A percentile compares a stretch with the other conserved stretches of the same genome.
Conservation (phyloP, 2,888 invertebrate genomes). For the Tridacna gigas region DNA sequence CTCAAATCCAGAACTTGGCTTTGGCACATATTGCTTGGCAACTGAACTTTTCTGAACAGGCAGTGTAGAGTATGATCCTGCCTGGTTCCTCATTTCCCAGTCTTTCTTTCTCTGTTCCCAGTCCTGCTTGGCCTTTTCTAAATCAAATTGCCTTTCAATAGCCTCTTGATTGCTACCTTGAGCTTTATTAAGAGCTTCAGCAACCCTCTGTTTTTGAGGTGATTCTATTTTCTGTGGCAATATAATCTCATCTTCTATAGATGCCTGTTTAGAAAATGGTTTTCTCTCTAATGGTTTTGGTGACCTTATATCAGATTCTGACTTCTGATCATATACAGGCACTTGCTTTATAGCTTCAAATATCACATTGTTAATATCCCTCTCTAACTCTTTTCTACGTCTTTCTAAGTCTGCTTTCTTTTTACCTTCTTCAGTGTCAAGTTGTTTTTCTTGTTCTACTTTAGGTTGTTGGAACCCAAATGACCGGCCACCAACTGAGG, state of each 20-base stretch:
- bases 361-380: conserved; percentile 64
- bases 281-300: background rate
- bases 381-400: conserved; percentile 55
- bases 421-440: conserved; percentile 46
- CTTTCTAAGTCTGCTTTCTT: conserved; percentile 57
- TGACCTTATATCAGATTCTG: conserved; percentile 33
- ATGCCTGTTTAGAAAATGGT: conserved; percentile 30
- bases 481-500: conserved; percentile 25
- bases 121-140: conserved; percentile 20
- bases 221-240: conserved; percentile 48
- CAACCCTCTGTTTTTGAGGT: conserved; percentile 42
- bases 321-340: conserved; percentile 46
- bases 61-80: conserved; percentile 69
- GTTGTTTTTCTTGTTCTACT: conserved; percentile 40
- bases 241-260: conserved; percentile 52
- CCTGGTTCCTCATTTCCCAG: conserved; percentile 27
- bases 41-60: conserved; percentile 63
- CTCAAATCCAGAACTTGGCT: conserved; percentile 37
- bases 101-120: conserved; percentile 26
- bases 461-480: conserved; percentile 30
- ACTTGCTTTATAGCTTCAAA: conserved; percentile 63
- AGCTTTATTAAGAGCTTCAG: conserved; percentile 16
- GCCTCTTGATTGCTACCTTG: conserved; percentile 11
- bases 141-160: conserved; percentile 25
- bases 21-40: conserved; percentile 26